phyloP scores from a whole-genome alignment of 2,113 vertebrate genomes.

The Lophochroa leadbeateri region DNA sequence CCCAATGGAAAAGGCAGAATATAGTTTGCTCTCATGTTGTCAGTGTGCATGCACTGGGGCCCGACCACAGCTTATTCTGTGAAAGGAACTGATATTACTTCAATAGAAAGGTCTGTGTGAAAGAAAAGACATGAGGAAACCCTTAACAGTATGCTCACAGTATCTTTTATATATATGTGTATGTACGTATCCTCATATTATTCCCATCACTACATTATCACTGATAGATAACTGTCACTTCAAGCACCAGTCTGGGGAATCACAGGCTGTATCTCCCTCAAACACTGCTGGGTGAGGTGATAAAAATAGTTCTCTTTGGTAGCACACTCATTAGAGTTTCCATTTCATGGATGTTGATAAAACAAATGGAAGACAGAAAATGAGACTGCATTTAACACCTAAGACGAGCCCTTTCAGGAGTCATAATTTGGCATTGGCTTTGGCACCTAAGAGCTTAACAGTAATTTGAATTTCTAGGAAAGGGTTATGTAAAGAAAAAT shows the following conservation, averaged over 20 bases:
- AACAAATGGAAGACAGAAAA: background rate
- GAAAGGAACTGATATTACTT: background rate
- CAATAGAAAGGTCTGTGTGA: background rate
- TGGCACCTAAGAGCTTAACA: background rate
- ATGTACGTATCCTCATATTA: background rate
- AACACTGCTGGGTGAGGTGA: background rate
- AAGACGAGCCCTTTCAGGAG: background rate
- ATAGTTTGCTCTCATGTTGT: background rate
- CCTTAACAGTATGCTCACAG: background rate
- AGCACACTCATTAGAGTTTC: background rate
- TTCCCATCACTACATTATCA: background rate
- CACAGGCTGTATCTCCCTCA: background rate
- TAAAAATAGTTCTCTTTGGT: background rate
- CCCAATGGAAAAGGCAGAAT: background rate
- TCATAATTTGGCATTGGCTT: background rate
- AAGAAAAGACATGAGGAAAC: background rate
- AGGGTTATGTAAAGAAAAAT: background rate
- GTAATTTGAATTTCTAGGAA: background rate
- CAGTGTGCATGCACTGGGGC: rapidly evolving
- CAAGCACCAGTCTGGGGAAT: background rate
- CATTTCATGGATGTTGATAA: background rate
- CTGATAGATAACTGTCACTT: background rate
- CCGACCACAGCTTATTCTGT: background rate
- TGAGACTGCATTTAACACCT: background rate
- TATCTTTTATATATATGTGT: background rate